Evolutionary conservation across 2,888 invertebrate genomes (phyloP).

Genomic region (Drosophila tanythrix): DNA sequence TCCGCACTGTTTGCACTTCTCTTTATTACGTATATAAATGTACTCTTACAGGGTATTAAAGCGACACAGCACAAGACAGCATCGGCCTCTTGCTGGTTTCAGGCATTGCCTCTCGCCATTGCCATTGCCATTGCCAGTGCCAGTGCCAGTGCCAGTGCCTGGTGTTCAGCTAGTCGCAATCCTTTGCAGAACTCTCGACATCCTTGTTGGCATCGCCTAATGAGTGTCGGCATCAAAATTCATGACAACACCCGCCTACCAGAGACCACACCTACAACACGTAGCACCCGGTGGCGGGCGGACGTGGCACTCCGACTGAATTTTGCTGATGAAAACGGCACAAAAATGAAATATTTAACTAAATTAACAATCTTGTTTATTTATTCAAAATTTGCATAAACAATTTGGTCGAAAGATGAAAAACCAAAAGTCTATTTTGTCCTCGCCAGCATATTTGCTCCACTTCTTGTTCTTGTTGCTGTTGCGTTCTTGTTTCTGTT

Average conservation of each 20-base stretch:
- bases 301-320: constrained; percentile 36
- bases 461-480: constrained; percentile 13
- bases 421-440: constrained; percentile 79
- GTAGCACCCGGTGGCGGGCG: background rate
- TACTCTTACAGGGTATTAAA: background rate
- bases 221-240: constrained; percentile 78
- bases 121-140: constrained; percentile 5
- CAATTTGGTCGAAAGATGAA: constrained; percentile 80
- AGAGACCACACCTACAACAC: constrained; percentile 7
- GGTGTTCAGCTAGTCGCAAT: constrained; percentile 52
- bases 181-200: constrained; percentile 69
- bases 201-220: constrained; percentile 62
- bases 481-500: constrained; percentile 12
- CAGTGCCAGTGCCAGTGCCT: constrained; percentile 1
- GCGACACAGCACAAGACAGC: constrained; percentile 6
- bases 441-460: constrained; percentile 40
- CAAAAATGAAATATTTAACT: constrained; percentile 82
- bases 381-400: constrained; percentile 82
- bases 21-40: background rate
- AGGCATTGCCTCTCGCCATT: constrained; percentile 1
- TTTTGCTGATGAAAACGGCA: constrained; percentile 79
- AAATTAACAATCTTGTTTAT: constrained; percentile 82
- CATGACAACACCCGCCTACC: constrained; percentile 70
- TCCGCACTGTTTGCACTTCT: background rate
- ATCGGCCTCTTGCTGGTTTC: constrained; percentile 26